These are phyloP conservation scores for Drosophila crucigera DNA, from an alignment of 2,888 invertebrate genomes.

Conservation along the genomic window DNA sequence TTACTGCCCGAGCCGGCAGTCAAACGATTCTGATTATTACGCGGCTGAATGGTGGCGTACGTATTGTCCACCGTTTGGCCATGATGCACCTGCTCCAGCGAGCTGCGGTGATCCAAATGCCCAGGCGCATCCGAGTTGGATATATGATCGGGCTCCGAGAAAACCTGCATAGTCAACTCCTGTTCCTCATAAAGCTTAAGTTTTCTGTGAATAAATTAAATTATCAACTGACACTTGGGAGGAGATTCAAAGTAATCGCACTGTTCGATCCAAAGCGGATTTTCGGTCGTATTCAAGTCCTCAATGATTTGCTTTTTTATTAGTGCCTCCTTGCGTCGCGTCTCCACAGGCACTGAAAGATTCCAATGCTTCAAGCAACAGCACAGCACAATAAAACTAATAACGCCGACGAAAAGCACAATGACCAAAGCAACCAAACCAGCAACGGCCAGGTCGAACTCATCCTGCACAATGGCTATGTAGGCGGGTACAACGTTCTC, in stretches of 20 bases:
- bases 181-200: conserved; percentile 95
- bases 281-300: conserved; percentile 95
- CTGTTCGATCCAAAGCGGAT: conserved; percentile 97
- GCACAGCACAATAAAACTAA: conserved; percentile 94
- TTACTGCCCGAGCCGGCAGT: conserved; percentile 52
- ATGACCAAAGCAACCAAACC: conserved; percentile 94
- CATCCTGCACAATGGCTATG: conserved; percentile 89
- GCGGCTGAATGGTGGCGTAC: conserved; percentile 85
- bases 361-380: conserved; percentile 96
- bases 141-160: conserved; percentile 90
- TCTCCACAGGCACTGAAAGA: conserved; percentile 92
- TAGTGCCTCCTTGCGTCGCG: conserved; percentile 92
- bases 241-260: conserved; percentile 84
- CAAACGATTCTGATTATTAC: conserved; percentile 77
- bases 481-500: conserved; percentile 91
- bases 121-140: conserved; percentile 84
- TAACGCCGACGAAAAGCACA: conserved; percentile 93
- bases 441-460: conserved; percentile 94
- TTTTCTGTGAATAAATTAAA: conserved; percentile 87
- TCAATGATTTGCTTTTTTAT: conserved; percentile 94
- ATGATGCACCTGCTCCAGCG: conserved; percentile 83
- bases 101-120: conserved; percentile 83
- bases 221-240: not conserved
- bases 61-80: conserved; percentile 85
- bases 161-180: conserved; percentile 97